phyloP scores from a whole-genome alignment of 53 echinoderm and acorn worm genomes.

The Astropecten irregularis region DNA sequence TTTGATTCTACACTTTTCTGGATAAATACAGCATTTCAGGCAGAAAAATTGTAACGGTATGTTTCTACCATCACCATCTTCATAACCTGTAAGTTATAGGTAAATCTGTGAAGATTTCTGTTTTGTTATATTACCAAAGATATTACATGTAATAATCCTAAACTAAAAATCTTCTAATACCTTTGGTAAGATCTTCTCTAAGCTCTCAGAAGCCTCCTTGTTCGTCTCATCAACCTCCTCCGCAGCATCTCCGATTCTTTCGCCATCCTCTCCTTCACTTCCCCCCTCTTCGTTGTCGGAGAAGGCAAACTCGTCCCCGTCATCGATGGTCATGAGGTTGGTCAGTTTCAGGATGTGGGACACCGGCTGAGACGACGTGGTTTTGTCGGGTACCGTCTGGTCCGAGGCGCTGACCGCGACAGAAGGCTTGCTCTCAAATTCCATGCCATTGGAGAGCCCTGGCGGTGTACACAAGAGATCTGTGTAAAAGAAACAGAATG shows the following conservation, averaged over 20 bases:
- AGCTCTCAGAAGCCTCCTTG: conserved; percentile 41
- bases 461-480: conserved; percentile 84
- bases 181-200: conserved; percentile 60
- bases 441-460: conserved; percentile 76
- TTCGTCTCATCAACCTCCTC: background rate
- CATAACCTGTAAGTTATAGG: no score
- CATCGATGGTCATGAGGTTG: conserved; percentile 76
- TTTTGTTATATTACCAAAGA: no score
- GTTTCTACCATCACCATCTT: no score
- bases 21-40: no score
- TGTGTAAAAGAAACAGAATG: background rate
- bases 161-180: no score
- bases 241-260: no score
- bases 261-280: background rate
- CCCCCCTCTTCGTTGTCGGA: conserved; percentile 64
- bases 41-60: no score
- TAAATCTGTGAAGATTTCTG: no score
- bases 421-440: conserved; percentile 59
- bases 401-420: background rate
- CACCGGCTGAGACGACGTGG: background rate
- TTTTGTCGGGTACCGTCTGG: background rate
- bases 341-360: conserved; percentile 65
- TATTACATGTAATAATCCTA: no score
- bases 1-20: no score
- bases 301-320: conserved; percentile 64